Evolutionary conservation across 1,140 invertebrate species (phyloP).

Genomic region (Nixonia krombeini): DNA sequence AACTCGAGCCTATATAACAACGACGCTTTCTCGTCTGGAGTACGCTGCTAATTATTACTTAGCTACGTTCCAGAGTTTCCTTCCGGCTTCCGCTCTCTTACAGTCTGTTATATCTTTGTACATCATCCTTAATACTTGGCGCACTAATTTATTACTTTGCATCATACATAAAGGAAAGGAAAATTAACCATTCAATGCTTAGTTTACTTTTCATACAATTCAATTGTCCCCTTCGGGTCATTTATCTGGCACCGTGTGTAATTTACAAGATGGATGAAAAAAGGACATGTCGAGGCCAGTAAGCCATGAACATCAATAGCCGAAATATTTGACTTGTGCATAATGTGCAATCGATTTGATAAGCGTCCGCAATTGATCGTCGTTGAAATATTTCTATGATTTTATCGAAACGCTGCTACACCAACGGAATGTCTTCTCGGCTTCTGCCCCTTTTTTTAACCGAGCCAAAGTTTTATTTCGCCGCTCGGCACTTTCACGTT

Average conservation of each 20-base stretch:
- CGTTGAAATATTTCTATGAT: slow-evolving; percentile 12
- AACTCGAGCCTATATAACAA: slow-evolving; percentile 26
- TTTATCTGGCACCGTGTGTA: no score
- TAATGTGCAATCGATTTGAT: no score
- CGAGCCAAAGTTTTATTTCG: slow-evolving; percentile 45
- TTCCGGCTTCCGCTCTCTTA: slow-evolving; percentile 56
- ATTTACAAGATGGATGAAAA: slow-evolving; percentile 10
- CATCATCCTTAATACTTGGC: slow-evolving; percentile 32
- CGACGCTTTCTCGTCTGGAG: slow-evolving; percentile 45
- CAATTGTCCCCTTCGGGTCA: no score
- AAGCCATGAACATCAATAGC: no score
- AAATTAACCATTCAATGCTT: no score
- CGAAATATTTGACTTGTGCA: no score
- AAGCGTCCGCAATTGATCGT: slow-evolving; percentile 16
- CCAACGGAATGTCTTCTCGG: slow-evolving; percentile 30
- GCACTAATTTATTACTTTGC: not conserved
- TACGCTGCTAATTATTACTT: slow-evolving; percentile 60
- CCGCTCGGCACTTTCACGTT: slow-evolving; percentile 57
- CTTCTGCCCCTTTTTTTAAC: slow-evolving; percentile 42
- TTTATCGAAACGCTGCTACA: no score
- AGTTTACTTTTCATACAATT: no score
- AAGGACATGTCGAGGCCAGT: no score
- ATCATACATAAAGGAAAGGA: no score
- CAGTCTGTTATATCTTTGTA: slow-evolving; percentile 22
- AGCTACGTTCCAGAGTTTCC: slow-evolving; percentile 52